Percentiles rank a stretch among this genome's conserved stretches.
phyloP scores from a whole-genome alignment of 2,888 invertebrate genomes.

The Mesodorylaimus sp. region DNA sequence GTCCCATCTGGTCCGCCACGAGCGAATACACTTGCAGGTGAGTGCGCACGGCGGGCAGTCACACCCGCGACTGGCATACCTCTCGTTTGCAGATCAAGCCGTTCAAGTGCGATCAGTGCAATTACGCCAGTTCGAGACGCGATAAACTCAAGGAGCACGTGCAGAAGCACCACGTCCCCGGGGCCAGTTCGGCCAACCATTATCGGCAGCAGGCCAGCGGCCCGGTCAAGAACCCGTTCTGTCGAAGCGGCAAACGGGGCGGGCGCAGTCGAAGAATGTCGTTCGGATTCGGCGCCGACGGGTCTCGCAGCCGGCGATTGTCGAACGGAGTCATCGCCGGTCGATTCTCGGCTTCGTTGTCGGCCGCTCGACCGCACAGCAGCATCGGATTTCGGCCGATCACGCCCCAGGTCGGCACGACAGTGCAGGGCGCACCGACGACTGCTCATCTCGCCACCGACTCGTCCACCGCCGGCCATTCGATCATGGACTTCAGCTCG shows the following conservation, averaged over 20 bases:
- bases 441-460: neutral
- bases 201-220: no score
- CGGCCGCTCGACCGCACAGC: neutral
- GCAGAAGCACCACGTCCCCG: constrained; percentile 34
- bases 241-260: neutral
- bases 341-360: neutral
- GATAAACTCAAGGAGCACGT: constrained; percentile 46
- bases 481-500: no score
- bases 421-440: no score
- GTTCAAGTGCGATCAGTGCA: constrained; percentile 46
- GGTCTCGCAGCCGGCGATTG: neutral
- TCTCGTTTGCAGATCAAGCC: no score
- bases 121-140: constrained; percentile 45
- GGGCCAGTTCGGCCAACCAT: constrained; percentile 17
- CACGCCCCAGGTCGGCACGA: neutral
- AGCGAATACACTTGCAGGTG: constrained; percentile 41
- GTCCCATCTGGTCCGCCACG: constrained; percentile 47
- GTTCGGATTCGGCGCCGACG: neutral
- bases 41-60: no score
- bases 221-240: neutral
- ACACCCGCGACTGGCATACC: no score
- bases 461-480: neutral
- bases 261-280: neutral
- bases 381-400: neutral
- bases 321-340: no score